Percentiles rank a stretch among this genome's conserved stretches.
Evolutionary conservation across 1,140 invertebrate genomes (phyloP).

Genomic region (Drosophila simulans): DNA sequence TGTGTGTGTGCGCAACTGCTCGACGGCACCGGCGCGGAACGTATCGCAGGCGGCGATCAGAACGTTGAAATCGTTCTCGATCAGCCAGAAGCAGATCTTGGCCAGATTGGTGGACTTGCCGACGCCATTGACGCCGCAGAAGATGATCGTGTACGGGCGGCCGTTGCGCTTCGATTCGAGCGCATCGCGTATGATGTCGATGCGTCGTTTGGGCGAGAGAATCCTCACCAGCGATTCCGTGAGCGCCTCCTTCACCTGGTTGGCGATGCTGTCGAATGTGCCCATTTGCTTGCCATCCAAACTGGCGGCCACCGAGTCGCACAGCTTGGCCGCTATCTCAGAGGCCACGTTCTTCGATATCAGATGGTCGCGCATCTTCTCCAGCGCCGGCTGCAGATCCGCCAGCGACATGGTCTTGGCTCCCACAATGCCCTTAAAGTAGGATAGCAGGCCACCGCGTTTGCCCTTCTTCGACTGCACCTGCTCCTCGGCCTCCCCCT

Average conservation of each 20-base stretch:
- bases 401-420: constrained; percentile 90
- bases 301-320: constrained; percentile 96
- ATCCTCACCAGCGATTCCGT: constrained; percentile 95
- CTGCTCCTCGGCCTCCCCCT: constrained; percentile 22
- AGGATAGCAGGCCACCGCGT: constrained; percentile 88
- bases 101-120: constrained; percentile 99
- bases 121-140: constrained; percentile 99
- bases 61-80: constrained; percentile 98
- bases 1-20: constrained; percentile 98
- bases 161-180: constrained; percentile 92
- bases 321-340: constrained; percentile 97
- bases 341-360: constrained; percentile 99
- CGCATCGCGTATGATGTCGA: constrained; percentile 98
- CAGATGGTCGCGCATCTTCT: constrained; percentile 98
- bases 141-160: constrained; percentile 97
- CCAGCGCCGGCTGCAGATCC: constrained; percentile 93
- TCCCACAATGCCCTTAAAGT: constrained; percentile 95
- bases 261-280: constrained; percentile 96
- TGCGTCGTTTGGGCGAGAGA: constrained; percentile 95
- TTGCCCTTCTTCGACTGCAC: constrained; percentile 83
- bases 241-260: constrained; percentile 92
- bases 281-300: constrained; percentile 97
- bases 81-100: constrained; percentile 99
- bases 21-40: constrained; percentile 99
- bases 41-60: constrained; percentile 99